phyloP scores from a whole-genome alignment of 1,140 invertebrate genomes.

The Mycetomoellerius zeteki region DNA sequence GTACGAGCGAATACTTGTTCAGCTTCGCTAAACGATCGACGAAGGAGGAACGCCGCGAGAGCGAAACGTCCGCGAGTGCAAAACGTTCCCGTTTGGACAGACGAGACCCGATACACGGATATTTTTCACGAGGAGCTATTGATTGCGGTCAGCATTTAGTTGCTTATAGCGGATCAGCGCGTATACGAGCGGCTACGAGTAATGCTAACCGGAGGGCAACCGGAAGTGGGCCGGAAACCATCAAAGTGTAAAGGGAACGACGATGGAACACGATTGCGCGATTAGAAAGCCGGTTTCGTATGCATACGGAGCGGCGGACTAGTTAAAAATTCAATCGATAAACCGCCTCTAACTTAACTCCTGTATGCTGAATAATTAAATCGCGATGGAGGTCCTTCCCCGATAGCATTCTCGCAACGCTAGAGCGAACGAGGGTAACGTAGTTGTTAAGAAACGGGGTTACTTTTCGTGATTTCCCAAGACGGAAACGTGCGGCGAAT shows the following conservation, averaged over 20 bases:
- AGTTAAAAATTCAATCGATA: constrained; percentile 75
- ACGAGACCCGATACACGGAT: background rate
- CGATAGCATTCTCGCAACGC: constrained; percentile 24
- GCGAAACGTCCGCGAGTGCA: constrained; percentile 11
- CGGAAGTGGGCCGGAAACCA: constrained; percentile 63
- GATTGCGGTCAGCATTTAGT: background rate
- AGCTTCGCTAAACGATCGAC: background rate
- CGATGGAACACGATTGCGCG: constrained; percentile 48
- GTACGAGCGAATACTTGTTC: constrained; percentile 4
- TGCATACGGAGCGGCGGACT: constrained; percentile 22
- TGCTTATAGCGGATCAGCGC: background rate
- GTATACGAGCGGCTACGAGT: background rate
- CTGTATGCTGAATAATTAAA: constrained; percentile 69
- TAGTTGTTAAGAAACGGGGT: background rate
- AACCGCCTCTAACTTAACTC: constrained; percentile 60
- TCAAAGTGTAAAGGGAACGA: constrained; percentile 63
- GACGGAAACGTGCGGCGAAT: constrained; percentile 7
- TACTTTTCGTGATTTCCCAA: constrained; percentile 33
- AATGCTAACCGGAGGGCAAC: constrained; percentile 1
- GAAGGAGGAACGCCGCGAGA: constrained; percentile 5
- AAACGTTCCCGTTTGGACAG: constrained; percentile 43
- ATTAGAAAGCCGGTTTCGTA: constrained; percentile 62
- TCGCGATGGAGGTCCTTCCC: constrained; percentile 50
- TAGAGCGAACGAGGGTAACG: constrained; percentile 9
- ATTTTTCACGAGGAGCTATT: constrained; percentile 20